Base-by-base conservation (phyloP, 2,797 vertebrate species). In the Thunnus albacares region DNA sequence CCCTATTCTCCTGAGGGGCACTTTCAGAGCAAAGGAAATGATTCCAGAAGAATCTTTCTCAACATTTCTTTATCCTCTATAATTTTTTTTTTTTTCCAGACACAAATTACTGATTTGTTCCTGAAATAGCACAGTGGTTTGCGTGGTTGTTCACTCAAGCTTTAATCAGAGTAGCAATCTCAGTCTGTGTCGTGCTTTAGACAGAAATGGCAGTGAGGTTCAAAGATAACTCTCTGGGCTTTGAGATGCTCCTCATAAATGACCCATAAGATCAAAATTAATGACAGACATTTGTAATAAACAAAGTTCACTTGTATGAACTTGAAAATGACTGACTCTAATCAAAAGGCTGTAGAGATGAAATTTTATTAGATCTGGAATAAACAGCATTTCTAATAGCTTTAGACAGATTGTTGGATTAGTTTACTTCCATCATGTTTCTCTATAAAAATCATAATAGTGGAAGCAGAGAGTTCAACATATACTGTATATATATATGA, bases 71-170 rank as follows among this genome's bases (percentile, higher is more conserved):
- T 38, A 69, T 61, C 26, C 45, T 22, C 57, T 80, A 22, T 75
- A 7, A 33, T n/a, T 56, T 67, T 62, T 59, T 83, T 83, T 68
- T 55, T 52, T 69, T 55, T 60, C 4, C 71, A 38, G 51, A 75
- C 64, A 53, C 35, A 85, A 92, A 90, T 88, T 68, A 82, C 76
- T 82, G 76, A 77, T 86, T 88, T 88, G 71, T 74, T 81, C 38
- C 75, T 68, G 75, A 87, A 89, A 80, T 83, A 63, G 72, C 80
- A 33, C 47, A 51, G 47, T 51, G 18, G 18, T 51, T 51, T 9
- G 52, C 43, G 52, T 22, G 65, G 53, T 60, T 68, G 56, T 79
- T 86, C 26, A 43, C 60, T 83, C 20, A 24, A 49, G 78, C 74
- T 81, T 81, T 90, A 85, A 86, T 90, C 87, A 79, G 74, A 43